Percentiles rank a stretch among this genome's conserved stretches.
Conservation (phyloP, 2,113 vertebrate species). For the Cyprinodon variegatus region DNA sequence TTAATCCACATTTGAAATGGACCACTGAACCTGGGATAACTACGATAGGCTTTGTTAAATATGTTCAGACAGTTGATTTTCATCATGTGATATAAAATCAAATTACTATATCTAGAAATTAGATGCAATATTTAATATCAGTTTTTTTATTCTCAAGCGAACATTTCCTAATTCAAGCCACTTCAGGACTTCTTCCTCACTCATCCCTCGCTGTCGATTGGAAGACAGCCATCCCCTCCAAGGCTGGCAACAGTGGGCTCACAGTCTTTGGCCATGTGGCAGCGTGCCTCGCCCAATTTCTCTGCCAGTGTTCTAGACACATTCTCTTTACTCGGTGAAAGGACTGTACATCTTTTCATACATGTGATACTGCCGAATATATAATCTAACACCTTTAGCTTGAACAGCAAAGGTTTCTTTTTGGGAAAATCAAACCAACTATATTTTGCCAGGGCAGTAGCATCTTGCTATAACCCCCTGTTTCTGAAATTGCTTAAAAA, state of each 20-base stretch:
- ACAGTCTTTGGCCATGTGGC: conserved; percentile 75
- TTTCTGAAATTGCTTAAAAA: conserved; percentile 19
- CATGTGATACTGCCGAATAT: conserved; percentile 53
- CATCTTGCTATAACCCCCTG: conserved; percentile 28
- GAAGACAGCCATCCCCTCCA: conserved; percentile 62
- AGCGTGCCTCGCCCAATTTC: conserved; percentile 63
- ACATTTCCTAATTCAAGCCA: conserved; percentile 45
- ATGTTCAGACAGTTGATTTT: conserved; percentile 35
- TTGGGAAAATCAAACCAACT: conserved; percentile 39
- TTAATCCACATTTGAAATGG: conserved; percentile 31
- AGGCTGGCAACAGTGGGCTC: conserved; percentile 69
- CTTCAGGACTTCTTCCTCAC: conserved; percentile 35
- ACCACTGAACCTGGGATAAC: conserved; percentile 18
- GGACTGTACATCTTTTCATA: conserved; percentile 67
- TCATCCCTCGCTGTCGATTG: conserved; percentile 58
- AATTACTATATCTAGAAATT: conserved; percentile 14
- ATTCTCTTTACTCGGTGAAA: conserved; percentile 63
- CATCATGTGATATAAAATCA: conserved; percentile 22
- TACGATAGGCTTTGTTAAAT: conserved; percentile 27
- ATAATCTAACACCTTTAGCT: conserved; percentile 58
- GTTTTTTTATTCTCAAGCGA: conserved; percentile 38
- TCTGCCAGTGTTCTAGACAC: conserved; percentile 69
- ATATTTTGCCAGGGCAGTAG: conserved; percentile 34
- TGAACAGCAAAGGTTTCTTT: conserved; percentile 40
- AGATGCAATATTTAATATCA: conserved; percentile 31